A percentile compares a stretch with the other conserved stretches of the same genome.
phyloP scores from a whole-genome alignment of 37 sponge, comb jelly and placozoan species.

The Beroe ovata region DNA sequence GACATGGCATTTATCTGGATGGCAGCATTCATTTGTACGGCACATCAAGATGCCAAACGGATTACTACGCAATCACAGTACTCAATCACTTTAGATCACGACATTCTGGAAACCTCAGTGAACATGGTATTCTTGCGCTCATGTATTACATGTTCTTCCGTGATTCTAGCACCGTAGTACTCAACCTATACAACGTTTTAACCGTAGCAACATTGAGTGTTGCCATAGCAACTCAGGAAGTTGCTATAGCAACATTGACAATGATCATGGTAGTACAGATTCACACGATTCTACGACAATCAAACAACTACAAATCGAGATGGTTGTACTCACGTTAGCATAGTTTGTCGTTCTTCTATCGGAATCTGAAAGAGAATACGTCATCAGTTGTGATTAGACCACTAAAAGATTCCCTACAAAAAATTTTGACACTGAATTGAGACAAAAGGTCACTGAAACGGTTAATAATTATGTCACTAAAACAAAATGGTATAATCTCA shows the following conservation, averaged over 20 bases:
- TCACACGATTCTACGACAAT: not conserved
- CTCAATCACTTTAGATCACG: no score
- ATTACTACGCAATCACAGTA: no score
- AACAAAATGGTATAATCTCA: no score
- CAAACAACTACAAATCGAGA: no score
- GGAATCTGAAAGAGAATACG: constrained; percentile 48
- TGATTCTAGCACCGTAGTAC: constrained; percentile 5
- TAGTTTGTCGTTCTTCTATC: constrained; percentile 42
- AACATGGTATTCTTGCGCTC: not conserved
- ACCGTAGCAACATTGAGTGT: not conserved
- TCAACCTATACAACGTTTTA: not conserved
- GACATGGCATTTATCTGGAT: no score
- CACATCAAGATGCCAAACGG: no score
- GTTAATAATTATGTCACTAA: no score
- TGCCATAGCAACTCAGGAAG: not conserved
- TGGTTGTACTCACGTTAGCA: constrained; percentile 65
- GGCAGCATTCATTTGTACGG: no score
- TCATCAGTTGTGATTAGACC: no score
- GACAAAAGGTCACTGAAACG: no score
- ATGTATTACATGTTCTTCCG: not conserved
- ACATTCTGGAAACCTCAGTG: not conserved
- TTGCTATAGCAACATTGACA: not conserved
- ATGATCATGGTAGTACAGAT: constrained; percentile 34
- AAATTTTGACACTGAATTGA: no score
- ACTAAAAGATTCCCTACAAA: no score